phyloP scores from a whole-genome alignment of 2,113 vertebrate species.

The Forbesichthys agassizii region DNA sequence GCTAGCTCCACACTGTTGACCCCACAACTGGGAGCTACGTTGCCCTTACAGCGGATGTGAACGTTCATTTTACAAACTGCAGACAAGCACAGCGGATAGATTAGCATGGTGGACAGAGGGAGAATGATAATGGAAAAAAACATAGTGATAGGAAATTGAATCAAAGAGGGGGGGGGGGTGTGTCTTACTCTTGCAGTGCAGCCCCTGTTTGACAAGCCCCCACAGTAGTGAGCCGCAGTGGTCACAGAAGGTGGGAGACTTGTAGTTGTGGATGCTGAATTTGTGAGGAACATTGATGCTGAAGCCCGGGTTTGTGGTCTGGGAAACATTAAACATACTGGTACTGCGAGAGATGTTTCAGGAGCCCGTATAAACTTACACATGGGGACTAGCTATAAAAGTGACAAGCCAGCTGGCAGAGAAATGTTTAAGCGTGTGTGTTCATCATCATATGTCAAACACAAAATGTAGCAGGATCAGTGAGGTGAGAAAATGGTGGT shows the following conservation, averaged over 20 bases:
- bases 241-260: conserved; percentile 94
- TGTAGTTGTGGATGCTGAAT: conserved; percentile 93
- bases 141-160: not conserved
- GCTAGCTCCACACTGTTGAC: conserved; percentile 93
- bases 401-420: conserved; percentile 2
- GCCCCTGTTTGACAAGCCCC: conserved; percentile 91
- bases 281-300: conserved; percentile 97
- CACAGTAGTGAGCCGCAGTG: conserved; percentile 97
- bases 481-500: no score
- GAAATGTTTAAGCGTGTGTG: not conserved
- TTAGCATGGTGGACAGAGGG: not conserved
- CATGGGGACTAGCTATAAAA: not conserved
- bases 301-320: conserved; percentile 89
- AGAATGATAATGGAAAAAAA: not conserved
- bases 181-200: conserved; percentile 95
- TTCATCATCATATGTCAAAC: not conserved
- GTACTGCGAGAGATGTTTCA: not conserved
- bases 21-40: conserved; percentile 93
- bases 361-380: not conserved
- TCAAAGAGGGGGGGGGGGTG: not conserved
- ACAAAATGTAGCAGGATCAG: not conserved
- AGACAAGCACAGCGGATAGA: not conserved
- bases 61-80: conserved; percentile 98
- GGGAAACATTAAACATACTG: conserved; percentile 9
- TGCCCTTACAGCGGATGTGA: conserved; percentile 92